A percentile compares a stretch with the other conserved stretches of the same genome.
Evolutionary conservation across 2,113 vertebrate species (phyloP).

Genomic region (Scatophagus argus): DNA sequence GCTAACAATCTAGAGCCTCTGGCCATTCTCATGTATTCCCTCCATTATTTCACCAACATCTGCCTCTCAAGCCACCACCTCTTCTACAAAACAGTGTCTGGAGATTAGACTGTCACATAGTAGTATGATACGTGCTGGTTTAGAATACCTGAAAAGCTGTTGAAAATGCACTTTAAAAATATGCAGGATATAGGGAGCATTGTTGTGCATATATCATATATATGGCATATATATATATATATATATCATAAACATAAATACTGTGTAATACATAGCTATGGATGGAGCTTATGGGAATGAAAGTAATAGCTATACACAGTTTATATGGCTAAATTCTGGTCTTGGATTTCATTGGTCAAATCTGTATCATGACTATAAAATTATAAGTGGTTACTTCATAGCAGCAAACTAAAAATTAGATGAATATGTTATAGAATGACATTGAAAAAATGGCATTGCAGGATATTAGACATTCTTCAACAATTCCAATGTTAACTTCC

Average conservation of each 20-base stretch:
- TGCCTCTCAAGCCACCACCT: slow-evolving; percentile 53
- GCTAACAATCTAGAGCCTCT: slow-evolving; percentile 73
- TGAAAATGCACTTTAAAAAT: slow-evolving; percentile 42
- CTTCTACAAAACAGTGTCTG: slow-evolving; percentile 59
- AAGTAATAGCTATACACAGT: not conserved
- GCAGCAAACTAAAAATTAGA: not conserved
- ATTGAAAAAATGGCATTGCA: not conserved
- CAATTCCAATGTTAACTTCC: slow-evolving; percentile 23
- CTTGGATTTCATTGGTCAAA: not conserved
- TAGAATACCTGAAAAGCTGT: slow-evolving; percentile 17
- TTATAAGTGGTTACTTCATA: not conserved
- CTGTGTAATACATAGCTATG: not conserved
- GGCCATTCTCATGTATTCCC: slow-evolving; percentile 65
- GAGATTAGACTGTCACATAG: slow-evolving; percentile 51
- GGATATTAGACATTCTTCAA: slow-evolving; percentile 12
- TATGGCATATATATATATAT: too few species aligned
- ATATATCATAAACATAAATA: too few species aligned
- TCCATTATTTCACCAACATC: slow-evolving; percentile 63
- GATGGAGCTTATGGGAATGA: slow-evolving; percentile 1
- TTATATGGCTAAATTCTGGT: not conserved
- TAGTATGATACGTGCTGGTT: slow-evolving; percentile 29
- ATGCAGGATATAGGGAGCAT: slow-evolving; percentile 16
- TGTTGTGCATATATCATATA: too few species aligned
- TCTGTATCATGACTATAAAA: not conserved
- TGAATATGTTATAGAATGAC: not conserved